Evolutionary conservation across 2,888 invertebrate genomes (phyloP).

Genomic region (Chymomyza procnemis): DNA sequence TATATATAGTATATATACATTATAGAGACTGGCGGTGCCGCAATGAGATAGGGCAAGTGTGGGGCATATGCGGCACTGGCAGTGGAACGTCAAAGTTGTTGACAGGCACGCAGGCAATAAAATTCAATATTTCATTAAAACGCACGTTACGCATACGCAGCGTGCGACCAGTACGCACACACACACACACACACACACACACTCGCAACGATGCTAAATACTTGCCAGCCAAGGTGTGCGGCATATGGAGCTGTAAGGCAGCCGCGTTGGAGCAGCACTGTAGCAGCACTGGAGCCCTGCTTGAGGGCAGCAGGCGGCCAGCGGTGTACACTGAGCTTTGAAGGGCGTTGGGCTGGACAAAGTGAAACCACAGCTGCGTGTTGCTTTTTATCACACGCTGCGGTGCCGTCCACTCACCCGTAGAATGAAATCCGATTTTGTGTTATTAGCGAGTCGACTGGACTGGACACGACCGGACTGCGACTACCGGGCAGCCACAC

Average conservation of each 20-base stretch:
- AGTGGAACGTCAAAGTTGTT: constrained; percentile 62
- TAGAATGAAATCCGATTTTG: constrained; percentile 66
- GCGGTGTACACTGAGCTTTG: not conserved
- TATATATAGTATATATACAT: too few relatives aligned
- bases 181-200: not conserved
- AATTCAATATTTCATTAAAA: constrained; percentile 77
- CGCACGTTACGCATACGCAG: constrained; percentile 72
- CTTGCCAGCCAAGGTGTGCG: not conserved
- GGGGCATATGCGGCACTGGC: not conserved
- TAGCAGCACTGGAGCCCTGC: not conserved
- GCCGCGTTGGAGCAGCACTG: too few relatives aligned
- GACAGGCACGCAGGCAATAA: constrained; percentile 77
- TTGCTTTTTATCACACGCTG: constrained; percentile 69
- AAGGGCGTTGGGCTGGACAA: constrained; percentile 2
- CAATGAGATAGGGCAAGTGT: not conserved
- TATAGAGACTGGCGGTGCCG: not conserved
- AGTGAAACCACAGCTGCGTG: constrained; percentile 56
- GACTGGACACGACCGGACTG: not conserved
- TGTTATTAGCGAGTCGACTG: constrained; percentile 54
- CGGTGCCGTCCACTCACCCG: constrained; percentile 36
- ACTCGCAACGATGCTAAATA: not conserved
- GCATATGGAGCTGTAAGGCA: not conserved
- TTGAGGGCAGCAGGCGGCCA: not conserved
- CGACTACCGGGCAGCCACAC: not conserved
- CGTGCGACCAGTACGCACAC: constrained; percentile 39